phyloP scores from a whole-genome alignment of 2,888 invertebrate genomes.

The Latrodectus hesperus region DNA sequence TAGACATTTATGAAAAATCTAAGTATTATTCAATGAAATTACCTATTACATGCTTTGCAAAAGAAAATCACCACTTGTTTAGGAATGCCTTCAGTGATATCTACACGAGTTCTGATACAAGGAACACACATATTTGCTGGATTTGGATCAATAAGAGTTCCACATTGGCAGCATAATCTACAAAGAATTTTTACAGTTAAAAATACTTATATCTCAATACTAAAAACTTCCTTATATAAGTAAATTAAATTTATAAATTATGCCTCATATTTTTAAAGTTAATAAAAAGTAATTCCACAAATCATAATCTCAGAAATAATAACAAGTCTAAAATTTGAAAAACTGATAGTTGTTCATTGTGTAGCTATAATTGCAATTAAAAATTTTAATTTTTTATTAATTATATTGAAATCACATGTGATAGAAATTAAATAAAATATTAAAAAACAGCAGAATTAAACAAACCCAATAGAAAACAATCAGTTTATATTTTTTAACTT shows the following conservation, averaged over 20 bases:
- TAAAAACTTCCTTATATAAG: background rate
- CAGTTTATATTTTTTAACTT: too few relatives aligned
- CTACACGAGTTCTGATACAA: constrained; percentile 91
- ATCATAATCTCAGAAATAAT: too few relatives aligned
- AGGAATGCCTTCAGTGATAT: constrained; percentile 96
- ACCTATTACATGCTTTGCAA: constrained; percentile 94
- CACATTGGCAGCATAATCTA: constrained; percentile 92
- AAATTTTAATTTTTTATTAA: too few relatives aligned
- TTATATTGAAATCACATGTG: too few relatives aligned
- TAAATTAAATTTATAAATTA: background rate
- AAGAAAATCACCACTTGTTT: constrained; percentile 90
- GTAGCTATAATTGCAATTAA: too few relatives aligned
- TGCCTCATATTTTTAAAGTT: background rate
- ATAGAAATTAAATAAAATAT: too few relatives aligned
- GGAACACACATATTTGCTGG: constrained; percentile 98
- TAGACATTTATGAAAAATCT: too few relatives aligned
- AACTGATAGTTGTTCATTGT: too few relatives aligned
- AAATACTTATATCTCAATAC: background rate
- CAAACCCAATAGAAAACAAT: too few relatives aligned
- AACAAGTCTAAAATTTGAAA: too few relatives aligned
- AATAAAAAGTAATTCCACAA: too few relatives aligned
- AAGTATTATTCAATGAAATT: background rate
- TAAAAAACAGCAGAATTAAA: too few relatives aligned
- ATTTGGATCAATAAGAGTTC: constrained; percentile 92
- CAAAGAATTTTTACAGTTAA: background rate